phyloP scores from a whole-genome alignment of 1,140 invertebrate genomes.

The Nebria ingens region DNA sequence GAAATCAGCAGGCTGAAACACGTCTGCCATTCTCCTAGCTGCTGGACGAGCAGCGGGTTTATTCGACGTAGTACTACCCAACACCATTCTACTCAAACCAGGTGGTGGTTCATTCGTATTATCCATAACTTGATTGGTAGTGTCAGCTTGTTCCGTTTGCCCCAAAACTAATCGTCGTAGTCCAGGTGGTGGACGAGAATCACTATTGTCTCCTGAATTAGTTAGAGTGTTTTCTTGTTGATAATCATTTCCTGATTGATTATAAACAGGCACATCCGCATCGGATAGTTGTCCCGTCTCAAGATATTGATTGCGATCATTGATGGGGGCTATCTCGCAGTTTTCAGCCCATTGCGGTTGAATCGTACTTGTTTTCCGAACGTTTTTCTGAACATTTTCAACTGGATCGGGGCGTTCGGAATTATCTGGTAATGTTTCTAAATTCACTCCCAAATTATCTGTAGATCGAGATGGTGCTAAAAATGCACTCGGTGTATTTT shows the following conservation, averaged over 20 bases:
- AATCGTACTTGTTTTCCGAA: neutral
- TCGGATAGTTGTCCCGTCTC: constrained; percentile 59
- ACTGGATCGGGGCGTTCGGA: constrained; percentile 45
- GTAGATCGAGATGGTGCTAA: neutral
- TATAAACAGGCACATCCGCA: constrained; percentile 35
- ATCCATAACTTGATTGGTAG: constrained; percentile 13
- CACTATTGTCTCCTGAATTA: constrained; percentile 24
- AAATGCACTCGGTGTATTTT: constrained; percentile 11
- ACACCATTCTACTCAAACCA: constrained; percentile 36
- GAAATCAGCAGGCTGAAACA: neutral
- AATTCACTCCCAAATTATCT: constrained; percentile 34
- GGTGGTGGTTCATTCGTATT: constrained; percentile 27
- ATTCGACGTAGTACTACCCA: constrained; percentile 29
- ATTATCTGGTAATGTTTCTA: constrained; percentile 52
- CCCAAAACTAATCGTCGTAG: constrained; percentile 51
- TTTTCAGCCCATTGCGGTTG: constrained; percentile 37
- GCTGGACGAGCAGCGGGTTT: neutral
- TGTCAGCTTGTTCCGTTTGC: constrained; percentile 45
- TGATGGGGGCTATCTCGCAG: constrained; percentile 48
- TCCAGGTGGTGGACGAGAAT: constrained; percentile 46
- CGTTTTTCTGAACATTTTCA: neutral
- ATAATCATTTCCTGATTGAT: constrained; percentile 10
- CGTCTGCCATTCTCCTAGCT: neutral
- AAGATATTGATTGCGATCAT: constrained; percentile 58
- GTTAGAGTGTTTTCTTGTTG: constrained; percentile 10